Conservation (phyloP, 2,888 invertebrate species). For the Orgyia antiqua region DNA sequence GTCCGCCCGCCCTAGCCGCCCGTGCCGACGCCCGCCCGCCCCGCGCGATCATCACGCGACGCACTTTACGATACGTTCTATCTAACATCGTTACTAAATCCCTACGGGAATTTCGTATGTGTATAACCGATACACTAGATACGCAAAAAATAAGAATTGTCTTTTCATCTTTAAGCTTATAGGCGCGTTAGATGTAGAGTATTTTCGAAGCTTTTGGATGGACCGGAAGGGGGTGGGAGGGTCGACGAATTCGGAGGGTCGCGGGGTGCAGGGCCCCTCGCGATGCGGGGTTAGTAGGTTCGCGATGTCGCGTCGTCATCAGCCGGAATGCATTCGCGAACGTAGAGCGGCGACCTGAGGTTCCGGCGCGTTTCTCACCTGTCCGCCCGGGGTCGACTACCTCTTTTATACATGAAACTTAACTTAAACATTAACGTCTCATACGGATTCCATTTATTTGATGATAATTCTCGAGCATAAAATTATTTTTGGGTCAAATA, state of each 20-base stretch:
- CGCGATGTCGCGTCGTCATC: slow-evolving; percentile 75
- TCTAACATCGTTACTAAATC: slow-evolving; percentile 44
- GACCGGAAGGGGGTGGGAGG: slow-evolving; percentile 66
- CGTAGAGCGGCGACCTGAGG: slow-evolving; percentile 75
- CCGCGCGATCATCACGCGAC: slow-evolving; percentile 57
- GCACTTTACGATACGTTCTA: slow-evolving; percentile 42
- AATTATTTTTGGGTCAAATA: slow-evolving; percentile 60
- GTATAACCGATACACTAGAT: slow-evolving; percentile 28
- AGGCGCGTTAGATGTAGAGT: slow-evolving; percentile 64
- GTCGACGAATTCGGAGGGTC: slow-evolving; percentile 67
- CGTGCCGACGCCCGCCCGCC: slow-evolving; percentile 62
- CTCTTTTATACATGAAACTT: slow-evolving; percentile 42
- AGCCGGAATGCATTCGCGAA: slow-evolving; percentile 77
- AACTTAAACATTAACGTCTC: slow-evolving; percentile 17
- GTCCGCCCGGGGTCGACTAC: slow-evolving; percentile 55
- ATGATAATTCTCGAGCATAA: slow-evolving; percentile 18
- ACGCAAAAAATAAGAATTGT: slow-evolving; percentile 35
- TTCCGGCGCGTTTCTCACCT: slow-evolving; percentile 69
- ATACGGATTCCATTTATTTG: slow-evolving; percentile 24
- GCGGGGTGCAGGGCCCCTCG: slow-evolving; percentile 73
- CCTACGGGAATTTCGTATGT: slow-evolving; percentile 34
- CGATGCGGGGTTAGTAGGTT: slow-evolving; percentile 76
- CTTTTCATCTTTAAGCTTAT: slow-evolving; percentile 41
- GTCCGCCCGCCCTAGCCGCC: slow-evolving; percentile 78
- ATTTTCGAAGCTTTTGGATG: slow-evolving; percentile 74